Base-by-base conservation (phyloP, 1,140 invertebrate species). In the Acromyrmex heyeri region DNA sequence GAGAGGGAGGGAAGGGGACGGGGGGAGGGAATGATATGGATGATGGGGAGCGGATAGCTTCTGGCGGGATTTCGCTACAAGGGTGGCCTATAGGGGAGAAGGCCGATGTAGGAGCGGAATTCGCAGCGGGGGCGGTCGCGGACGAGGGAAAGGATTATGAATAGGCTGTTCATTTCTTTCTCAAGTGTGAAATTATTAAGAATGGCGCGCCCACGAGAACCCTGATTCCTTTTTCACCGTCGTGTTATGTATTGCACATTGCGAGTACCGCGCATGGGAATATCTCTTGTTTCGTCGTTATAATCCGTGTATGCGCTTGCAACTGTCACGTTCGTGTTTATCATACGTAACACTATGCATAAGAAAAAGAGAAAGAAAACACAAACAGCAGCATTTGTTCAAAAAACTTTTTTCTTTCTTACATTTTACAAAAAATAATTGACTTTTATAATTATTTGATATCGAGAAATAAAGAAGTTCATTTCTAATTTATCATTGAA, bases 151-250 rank as follows among this genome's bases (percentile, higher is more conserved):
- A 91, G 86, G 89, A 93, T 93, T 91, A 90, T 89, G 76, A 92
- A 92, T 91, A 91, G 86, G 88, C 91, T 90, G 92, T 91, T 92
- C 91, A 92, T 89, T 92, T 92, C 69, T 83, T 91, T 92, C 78
- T 90, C 85, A 73, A 92, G 90, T 91, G 89, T 82, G 85, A 92
- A 92, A 91, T 89, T 91, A 91, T 92, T 91, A 85, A 91, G 91
- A 85, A 91, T 92, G 77, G 88, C 81, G 86, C 53, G 21, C 53
- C 48, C 67, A 50, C 57, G 38, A 82, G 70, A 67, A 69, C 44
- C 76, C 79, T 69, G 79, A 91, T 88, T 83, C 76, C 76, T 73
- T 86, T 90, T 82, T 65, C 85, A 44, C 81, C 44, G 27, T 88
- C 38, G 55, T n/a, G 67, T 82, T 57, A 48, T 3, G 34, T 67